These are phyloP conservation scores for Loris lydekkerianus DNA, from an alignment of 2,797 vertebrate species.

Conservation along the genomic window DNA sequence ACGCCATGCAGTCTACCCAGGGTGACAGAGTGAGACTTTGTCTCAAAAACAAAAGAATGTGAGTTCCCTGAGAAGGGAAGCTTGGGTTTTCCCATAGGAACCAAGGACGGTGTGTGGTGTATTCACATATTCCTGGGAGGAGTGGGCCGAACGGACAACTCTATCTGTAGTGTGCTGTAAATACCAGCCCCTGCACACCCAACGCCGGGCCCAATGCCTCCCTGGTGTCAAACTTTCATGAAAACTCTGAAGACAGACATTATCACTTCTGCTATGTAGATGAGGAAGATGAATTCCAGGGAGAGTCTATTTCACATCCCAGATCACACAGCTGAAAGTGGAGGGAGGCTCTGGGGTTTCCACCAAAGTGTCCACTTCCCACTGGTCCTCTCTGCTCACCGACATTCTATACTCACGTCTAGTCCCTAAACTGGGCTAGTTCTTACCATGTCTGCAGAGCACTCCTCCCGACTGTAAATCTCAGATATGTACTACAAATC, in stretches of 20 bases:
- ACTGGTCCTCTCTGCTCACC: not conserved
- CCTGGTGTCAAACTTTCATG: not conserved
- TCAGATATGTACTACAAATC: constrained; percentile 3
- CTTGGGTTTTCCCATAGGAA: not conserved
- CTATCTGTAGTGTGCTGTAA: not conserved
- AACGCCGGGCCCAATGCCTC: not conserved
- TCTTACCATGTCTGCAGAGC: not conserved
- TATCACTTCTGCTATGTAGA: not conserved
- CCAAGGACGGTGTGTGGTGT: not conserved
- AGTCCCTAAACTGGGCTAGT: not conserved
- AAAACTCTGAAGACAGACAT: not conserved
- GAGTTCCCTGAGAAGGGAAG: not conserved
- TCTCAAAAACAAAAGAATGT: not conserved
- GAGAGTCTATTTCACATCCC: not conserved
- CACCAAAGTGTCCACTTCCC: not conserved
- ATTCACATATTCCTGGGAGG: not conserved
- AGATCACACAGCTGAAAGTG: not conserved
- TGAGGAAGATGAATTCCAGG: not conserved
- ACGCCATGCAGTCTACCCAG: no score
- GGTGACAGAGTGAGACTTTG: no score
- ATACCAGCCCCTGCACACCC: not conserved
- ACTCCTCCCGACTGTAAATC: not conserved
- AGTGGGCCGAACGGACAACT: not conserved
- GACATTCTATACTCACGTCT: not conserved
- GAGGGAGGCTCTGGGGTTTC: not conserved